Conservation (phyloP, 2,888 invertebrate genomes). For the Zhuqinia jingwanae region DNA sequence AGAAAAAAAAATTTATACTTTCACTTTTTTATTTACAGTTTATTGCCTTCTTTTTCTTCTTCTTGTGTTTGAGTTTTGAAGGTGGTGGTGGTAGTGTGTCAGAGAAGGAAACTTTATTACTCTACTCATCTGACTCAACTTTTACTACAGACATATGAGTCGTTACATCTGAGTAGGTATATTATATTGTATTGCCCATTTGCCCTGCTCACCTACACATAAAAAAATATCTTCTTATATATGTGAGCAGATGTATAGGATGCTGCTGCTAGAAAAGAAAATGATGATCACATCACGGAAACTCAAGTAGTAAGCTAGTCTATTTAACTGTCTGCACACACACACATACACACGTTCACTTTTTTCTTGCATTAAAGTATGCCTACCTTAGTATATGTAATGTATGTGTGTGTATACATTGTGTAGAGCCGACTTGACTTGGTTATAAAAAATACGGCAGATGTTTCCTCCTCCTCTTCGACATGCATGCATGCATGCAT, state of each 20-base stretch:
- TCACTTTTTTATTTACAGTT: conserved; percentile 50
- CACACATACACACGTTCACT: too few species aligned
- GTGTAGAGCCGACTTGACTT: neutral
- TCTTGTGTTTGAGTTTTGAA: too few species aligned
- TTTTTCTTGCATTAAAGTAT: conserved; percentile 20
- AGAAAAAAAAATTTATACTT: neutral
- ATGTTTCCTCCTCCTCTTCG: too few species aligned
- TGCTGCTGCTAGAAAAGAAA: too few species aligned
- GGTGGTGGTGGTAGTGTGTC: too few species aligned
- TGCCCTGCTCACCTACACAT: conserved; percentile 3
- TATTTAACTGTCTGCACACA: too few species aligned
- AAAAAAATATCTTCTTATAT: too few species aligned
- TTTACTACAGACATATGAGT: conserved; percentile 70
- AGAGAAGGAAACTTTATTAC: conserved; percentile 44
- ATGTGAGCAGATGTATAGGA: conserved; percentile 1
- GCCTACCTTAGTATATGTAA: too few species aligned
- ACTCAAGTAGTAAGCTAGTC: too few species aligned
- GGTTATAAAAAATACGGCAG: conserved; percentile 9
- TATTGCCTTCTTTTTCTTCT: conserved; percentile 43
- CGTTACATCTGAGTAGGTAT: too few species aligned
- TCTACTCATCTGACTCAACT: conserved; percentile 38
- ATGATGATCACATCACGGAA: conserved; percentile 18
- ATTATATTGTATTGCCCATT: conserved; percentile 59
- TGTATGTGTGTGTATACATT: too few species aligned
- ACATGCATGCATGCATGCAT: too few species aligned